Evolutionary conservation across 2,113 vertebrate species (phyloP), one percentile per base, ranked within the genome.

Genomic region (Craseonycteris thonglongyai): DNA sequence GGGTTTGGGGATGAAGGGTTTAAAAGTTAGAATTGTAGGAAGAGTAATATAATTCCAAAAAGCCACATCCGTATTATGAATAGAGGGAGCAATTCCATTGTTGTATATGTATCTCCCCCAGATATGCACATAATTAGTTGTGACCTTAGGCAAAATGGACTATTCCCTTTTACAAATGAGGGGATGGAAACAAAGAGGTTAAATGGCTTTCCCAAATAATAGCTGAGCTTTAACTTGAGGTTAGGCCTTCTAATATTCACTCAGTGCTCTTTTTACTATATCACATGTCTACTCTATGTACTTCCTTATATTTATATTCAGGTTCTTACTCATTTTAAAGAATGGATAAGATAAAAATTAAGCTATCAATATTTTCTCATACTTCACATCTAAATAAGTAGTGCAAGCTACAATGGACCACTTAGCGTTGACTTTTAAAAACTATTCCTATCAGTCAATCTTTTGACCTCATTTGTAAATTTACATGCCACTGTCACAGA

Each of bases 381-480:
- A 74, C 7, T 71, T 96, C 51, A 82, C 3, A 75, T 89, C 59
- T 79, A 85, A 82, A 94, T 45, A 94, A 91, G 78, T 78, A 61
- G 14, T 42, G 7, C 14, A 54, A 63, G 78, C 21, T 84, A 68
- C 22, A 92, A 75, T 66, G 56, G 38, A 45, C 66, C 30, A 74
- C 21, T 90, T 61, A 88, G 30, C 47, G 85, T 13, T 74, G 63
- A 79, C 58, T 75, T 83, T 54, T 30, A 22, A 38, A 72, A 59
- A 75, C 5, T 21, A 45, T 82, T 86, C 3, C 42, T 45, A 85
- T 82, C 42, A 42, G 45, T 88, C 51, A 69, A 54, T 76, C 35
- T 75, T 95, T 91, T 76, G 81, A 69, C 40, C 49, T 92, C 42
- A 88, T 94, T 75, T 86, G 33, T 65, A 93, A 71, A 89, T 91